Percentiles rank a stretch among this genome's conserved stretches.
Evolutionary conservation across 2,797 vertebrate species (phyloP).

Genomic region (Momotus momota): DNA sequence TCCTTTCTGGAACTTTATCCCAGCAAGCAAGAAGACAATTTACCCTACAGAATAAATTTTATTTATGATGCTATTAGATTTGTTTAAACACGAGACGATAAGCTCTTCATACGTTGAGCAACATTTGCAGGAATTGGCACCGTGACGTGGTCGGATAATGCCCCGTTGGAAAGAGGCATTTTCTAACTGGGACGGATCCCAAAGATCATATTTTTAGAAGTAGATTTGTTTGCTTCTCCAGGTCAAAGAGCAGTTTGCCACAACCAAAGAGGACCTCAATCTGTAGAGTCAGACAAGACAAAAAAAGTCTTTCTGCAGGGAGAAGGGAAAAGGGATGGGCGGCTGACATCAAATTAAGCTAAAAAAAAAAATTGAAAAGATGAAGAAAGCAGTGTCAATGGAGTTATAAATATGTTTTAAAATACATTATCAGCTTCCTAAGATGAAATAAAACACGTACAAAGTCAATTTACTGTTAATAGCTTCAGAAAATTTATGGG

Average conservation of each 20-base stretch:
- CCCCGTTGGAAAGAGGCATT: constrained; percentile 33
- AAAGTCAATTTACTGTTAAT: not conserved
- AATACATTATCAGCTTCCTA: not conserved
- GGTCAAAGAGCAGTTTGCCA: constrained; percentile 49
- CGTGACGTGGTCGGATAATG: not conserved
- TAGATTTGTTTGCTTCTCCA: constrained; percentile 38
- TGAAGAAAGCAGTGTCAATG: not conserved
- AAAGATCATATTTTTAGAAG: constrained; percentile 32
- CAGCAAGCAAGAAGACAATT: not conserved
- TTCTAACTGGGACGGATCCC: constrained; percentile 45
- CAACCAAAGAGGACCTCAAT: not conserved
- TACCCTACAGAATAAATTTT: not conserved
- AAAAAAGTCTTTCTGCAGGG: not conserved
- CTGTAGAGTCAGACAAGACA: not conserved
- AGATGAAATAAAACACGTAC: not conserved
- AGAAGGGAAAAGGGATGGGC: not conserved
- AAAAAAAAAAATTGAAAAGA: not conserved
- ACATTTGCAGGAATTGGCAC: constrained; percentile 18
- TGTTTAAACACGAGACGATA: constrained; percentile 34
- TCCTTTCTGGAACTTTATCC: not conserved
- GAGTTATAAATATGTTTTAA: not conserved
- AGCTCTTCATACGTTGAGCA: not conserved
- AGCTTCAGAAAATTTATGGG: not conserved
- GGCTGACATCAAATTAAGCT: not conserved
- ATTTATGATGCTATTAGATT: constrained; percentile 29